Base-by-base conservation (phyloP, 2,888 invertebrate genomes). In the Allygus modestus region DNA sequence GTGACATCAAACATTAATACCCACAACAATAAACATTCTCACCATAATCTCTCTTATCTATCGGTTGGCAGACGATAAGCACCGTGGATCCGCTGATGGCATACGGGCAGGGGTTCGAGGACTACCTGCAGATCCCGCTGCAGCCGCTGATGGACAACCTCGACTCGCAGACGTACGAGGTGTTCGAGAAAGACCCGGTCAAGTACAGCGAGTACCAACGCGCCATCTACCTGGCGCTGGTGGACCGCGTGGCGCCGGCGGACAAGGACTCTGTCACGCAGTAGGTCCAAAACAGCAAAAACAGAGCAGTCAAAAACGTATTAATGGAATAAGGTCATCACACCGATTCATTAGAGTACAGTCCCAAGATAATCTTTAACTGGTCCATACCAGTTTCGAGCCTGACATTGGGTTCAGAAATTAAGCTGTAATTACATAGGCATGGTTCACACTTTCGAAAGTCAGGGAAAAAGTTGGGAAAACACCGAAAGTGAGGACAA, bases 81-180 rank as follows among this genome's bases (percentile, higher is more conserved):
- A 23, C 31, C 5, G 15, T 46, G 12, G 85, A 85, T n/a, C 79
- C 91, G 2, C 87, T 91, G n/a, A 89, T 90, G 77, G 89, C 88
- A 84, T 92, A 92, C 89, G 92, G 93, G 17, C 91, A 91, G 88
- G 97, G 98, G 0, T 99, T 97, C 92, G 98, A 98, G 91, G 98
- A 99, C 90, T 95, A 95, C 88, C 92, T 99, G 7, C 98, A 99
- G 91, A 95, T 94, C 88, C 96, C 97, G 1, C 91, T 98, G 79
- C 98, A 99, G 91, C 99, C 99, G 0, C 91, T 99, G 5, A 96
- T 96, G 89, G 99, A 99, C 89, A 98, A 99, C 91, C 92, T 99
- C 85, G 98, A 99, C 90, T 96, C 97, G 15, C 95, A 96, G 89
- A 98, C 99, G 0, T 99, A 99, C 90, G 98, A 99, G 92, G 95